These are phyloP conservation scores for Holothuria scabra DNA, from an alignment of 53 echinoderm and acorn worm genomes.

Conservation along the genomic window DNA sequence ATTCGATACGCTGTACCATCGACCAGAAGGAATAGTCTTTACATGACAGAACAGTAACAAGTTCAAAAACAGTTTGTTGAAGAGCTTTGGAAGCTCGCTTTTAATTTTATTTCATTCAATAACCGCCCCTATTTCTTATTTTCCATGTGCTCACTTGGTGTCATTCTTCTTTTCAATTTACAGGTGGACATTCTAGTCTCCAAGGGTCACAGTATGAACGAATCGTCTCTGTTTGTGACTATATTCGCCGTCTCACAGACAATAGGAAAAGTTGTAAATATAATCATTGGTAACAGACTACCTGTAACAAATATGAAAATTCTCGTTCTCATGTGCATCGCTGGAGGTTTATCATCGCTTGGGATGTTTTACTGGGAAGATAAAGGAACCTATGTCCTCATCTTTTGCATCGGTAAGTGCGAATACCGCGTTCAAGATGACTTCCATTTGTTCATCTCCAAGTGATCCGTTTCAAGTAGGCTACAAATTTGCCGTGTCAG, in stretches of 20 bases:
- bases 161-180: not conserved
- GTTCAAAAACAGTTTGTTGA: too few species aligned
- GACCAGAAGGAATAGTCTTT: too few species aligned
- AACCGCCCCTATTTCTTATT: not conserved
- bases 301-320: conserved; percentile 27
- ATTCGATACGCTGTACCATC: too few species aligned
- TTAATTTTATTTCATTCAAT: not conserved
- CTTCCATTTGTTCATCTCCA: too few species aligned
- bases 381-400: not conserved
- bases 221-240: conserved; percentile 26
- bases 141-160: not conserved
- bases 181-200: conserved; percentile 32
- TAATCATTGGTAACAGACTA: conserved; percentile 17
- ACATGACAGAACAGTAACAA: too few species aligned
- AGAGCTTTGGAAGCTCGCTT: not conserved
- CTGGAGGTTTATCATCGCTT: conserved; percentile 24
- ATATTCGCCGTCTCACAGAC: conserved; percentile 41
- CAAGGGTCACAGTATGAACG: conserved; percentile 2
- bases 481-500: too few species aligned
- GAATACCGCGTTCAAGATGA: too few species aligned
- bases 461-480: too few species aligned
- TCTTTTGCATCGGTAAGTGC: conserved; percentile 20
- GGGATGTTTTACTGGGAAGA: conserved; percentile 29
- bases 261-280: conserved; percentile 9
- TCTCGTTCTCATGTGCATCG: conserved; percentile 30